Conservation (phyloP, 2,113 vertebrate species). For the Actenoides lindsayi region DNA sequence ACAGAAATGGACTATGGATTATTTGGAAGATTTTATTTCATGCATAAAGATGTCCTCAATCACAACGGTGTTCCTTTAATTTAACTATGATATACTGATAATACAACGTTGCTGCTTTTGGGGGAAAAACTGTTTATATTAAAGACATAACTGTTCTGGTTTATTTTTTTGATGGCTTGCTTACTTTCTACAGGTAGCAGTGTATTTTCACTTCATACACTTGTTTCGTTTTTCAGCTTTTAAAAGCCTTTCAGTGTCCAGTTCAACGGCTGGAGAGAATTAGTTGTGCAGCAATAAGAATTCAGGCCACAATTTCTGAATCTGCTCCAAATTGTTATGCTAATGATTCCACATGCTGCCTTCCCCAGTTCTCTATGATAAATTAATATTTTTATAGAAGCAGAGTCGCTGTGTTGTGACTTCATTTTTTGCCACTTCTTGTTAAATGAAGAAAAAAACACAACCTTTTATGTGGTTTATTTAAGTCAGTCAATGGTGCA, state of each 20-base stretch:
- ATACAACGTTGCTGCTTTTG: not conserved
- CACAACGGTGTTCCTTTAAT: not conserved
- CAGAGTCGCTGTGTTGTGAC: not conserved
- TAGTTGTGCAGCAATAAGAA: not conserved
- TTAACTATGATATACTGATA: not conserved
- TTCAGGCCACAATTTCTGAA: not conserved
- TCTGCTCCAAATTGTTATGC: not conserved
- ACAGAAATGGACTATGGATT: slow-evolving; percentile 3
- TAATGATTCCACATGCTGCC: not conserved
- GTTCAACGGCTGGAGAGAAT: not conserved
- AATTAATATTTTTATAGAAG: not conserved
- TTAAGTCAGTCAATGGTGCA: not conserved
- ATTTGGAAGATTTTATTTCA: not conserved
- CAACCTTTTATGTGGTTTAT: not conserved
- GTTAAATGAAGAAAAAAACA: not conserved
- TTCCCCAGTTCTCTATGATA: not conserved
- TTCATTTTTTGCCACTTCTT: not conserved
- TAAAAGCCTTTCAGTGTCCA: not conserved
- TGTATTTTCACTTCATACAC: not conserved
- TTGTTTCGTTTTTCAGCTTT: not conserved
- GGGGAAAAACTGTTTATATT: slow-evolving; percentile 10
- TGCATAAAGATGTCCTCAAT: not conserved
- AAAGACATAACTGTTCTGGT: not conserved
- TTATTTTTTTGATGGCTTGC: not conserved
- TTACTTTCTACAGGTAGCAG: not conserved